These are phyloP conservation scores for Odontomachus brunneus DNA, from an alignment of 1,140 invertebrate genomes.

Conservation along the genomic window DNA sequence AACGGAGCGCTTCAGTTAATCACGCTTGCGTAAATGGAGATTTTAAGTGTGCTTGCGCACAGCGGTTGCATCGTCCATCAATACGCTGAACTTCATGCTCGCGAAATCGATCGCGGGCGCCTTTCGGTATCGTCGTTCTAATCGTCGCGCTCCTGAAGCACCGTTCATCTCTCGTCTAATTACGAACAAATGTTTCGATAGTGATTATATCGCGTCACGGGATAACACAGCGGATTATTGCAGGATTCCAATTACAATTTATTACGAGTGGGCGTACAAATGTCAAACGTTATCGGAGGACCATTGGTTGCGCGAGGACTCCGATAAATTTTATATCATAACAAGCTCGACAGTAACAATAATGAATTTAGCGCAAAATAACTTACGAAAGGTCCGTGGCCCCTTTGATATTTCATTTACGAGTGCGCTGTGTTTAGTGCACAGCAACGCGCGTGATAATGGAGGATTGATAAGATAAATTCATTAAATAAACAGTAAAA, in stretches of 20 bases:
- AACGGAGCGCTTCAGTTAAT: background rate
- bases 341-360: conserved; percentile 17
- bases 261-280: conserved; percentile 43
- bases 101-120: background rate
- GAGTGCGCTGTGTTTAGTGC: background rate
- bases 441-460: no score
- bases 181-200: conserved; percentile 33
- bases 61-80: conserved; percentile 1
- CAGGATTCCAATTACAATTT: conserved; percentile 40
- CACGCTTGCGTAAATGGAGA: background rate
- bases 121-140: background rate
- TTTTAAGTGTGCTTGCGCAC: background rate
- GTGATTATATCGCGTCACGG: background rate
- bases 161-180: conserved; percentile 27
- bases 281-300: conserved; percentile 53
- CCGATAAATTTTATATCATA: conserved; percentile 41
- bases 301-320: conserved; percentile 36
- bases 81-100: background rate
- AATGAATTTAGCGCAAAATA: conserved; percentile 45
- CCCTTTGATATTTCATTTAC: conserved; percentile 33
- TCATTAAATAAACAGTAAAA: conserved; percentile 26
- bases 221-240: conserved; percentile 5
- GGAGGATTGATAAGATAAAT: conserved; percentile 26
- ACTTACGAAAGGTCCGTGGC: background rate
- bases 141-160: background rate